Evolutionary conservation across 2,113 vertebrate genomes (phyloP).

Genomic region (Penelope pileata): DNA sequence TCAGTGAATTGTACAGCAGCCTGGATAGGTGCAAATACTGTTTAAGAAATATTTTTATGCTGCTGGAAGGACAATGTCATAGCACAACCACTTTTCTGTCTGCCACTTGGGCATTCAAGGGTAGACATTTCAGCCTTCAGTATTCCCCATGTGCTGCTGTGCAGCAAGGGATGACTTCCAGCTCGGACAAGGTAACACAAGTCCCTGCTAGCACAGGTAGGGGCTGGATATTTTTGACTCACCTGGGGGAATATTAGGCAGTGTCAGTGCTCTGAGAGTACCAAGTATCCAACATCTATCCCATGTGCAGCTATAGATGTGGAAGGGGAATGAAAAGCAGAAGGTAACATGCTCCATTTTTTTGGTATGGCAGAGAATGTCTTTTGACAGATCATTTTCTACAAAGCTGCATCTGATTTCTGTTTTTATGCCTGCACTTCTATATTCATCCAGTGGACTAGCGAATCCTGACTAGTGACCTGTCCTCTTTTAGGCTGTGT

Average conservation of each 20-base stretch:
- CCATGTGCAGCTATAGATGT: background rate
- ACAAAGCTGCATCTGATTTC: background rate
- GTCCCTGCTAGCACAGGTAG: background rate
- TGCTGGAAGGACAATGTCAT: background rate
- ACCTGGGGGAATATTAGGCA: background rate
- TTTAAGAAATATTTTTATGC: background rate
- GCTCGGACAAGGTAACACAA: background rate
- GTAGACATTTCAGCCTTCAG: background rate
- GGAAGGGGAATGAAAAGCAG: accelerated
- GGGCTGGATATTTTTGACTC: background rate
- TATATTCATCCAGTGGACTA: background rate
- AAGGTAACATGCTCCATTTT: background rate
- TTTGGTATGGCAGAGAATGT: background rate
- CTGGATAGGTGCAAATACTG: accelerated
- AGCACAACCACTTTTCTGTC: background rate
- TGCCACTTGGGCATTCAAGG: background rate
- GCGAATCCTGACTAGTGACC: accelerated
- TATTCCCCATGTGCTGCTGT: accelerated
- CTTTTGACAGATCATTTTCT: accelerated
- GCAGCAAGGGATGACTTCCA: background rate
- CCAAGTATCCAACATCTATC: accelerated
- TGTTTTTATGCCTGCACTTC: background rate
- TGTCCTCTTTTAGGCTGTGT: background rate
- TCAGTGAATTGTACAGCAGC: background rate
- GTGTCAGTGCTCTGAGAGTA: background rate